Base-by-base conservation (phyloP, 2,113 vertebrate genomes). In the Emberiza fucata region DNA sequence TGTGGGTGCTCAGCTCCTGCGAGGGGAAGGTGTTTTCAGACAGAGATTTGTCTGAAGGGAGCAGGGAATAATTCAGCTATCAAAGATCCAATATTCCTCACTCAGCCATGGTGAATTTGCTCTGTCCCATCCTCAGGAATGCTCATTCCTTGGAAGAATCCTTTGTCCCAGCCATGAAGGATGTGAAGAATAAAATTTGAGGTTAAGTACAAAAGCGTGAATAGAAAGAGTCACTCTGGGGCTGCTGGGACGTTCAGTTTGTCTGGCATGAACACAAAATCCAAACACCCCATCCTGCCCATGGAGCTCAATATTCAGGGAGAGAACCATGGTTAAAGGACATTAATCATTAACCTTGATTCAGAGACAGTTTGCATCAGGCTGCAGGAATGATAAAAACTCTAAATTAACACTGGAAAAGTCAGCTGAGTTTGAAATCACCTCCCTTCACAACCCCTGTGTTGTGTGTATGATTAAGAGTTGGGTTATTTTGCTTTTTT, bases 381-480 rank as follows among this genome's bases (percentile, higher is more conserved):
- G 64, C 47, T 84, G 45, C n/a, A 85, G 22, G 37, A 76, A 45
- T 57, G 39, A 29, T 8, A 33, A 47, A 48, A 72, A 51, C 7
- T 44, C 24, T 12, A 85, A 88, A 73, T 24, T 24, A 86, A n/a
- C 8, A 29, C 71, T 90, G 33, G 39, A 42, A 65, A 60, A 78
- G 7, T n/a, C 48, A 72, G 15, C n/a, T 50, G 78, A 61, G 28
- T 57, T 80, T 83, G 23, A 31, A 28, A 50, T 19, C 16, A 3
- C 3, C 2, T 80, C 61, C 22, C 28, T 63, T 35, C 48, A 23
- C 29, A 65, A 37, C 9, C 35, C 20, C 12, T 6, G 0, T 35
- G 5, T 7, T 31, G 6, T 13, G 2, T 5, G 3, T 0, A 13
- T 6, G 10, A 47, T n/a, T 47, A 39, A 82, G 4, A 50, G 18